Evolutionary conservation across 2,113 vertebrate species (phyloP).

Genomic region (Podilymbus podiceps): DNA sequence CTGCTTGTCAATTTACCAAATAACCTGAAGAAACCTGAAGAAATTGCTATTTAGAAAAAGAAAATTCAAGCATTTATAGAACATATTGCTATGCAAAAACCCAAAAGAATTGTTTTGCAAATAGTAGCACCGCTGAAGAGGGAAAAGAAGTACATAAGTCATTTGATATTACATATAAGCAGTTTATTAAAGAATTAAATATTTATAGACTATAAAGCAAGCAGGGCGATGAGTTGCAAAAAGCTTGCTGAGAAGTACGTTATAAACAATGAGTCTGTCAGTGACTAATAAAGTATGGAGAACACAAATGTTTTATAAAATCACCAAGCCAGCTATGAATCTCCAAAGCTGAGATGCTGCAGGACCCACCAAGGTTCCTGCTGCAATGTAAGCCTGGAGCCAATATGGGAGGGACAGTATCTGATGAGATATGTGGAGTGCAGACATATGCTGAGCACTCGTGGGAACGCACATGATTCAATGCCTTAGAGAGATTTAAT

Average conservation of each 20-base stretch:
- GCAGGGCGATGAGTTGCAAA: conserved; percentile 74
- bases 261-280: conserved; percentile 77
- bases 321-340: conserved; percentile 62
- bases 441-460: background rate
- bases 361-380: background rate
- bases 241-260: conserved; percentile 76
- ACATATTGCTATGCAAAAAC: conserved; percentile 69
- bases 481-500: conserved; percentile 15
- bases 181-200: conserved; percentile 85
- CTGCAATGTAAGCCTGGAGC: background rate
- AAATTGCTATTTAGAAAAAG: conserved; percentile 68
- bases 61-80: conserved; percentile 73
- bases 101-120: conserved; percentile 73
- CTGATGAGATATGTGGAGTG: background rate
- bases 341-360: conserved; percentile 34
- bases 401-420: background rate
- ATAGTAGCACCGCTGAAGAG: conserved; percentile 70
- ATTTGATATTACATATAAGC: conserved; percentile 79
- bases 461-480: background rate
- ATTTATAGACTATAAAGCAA: conserved; percentile 80
- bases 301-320: conserved; percentile 71
- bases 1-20: conserved; percentile 56
- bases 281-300: conserved; percentile 74
- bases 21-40: conserved; percentile 60
- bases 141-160: conserved; percentile 71